Evolutionary conservation across 2,888 invertebrate genomes (phyloP), one percentile per base, ranked within the genome.

Genomic region (Serripes groenlandicus): DNA sequence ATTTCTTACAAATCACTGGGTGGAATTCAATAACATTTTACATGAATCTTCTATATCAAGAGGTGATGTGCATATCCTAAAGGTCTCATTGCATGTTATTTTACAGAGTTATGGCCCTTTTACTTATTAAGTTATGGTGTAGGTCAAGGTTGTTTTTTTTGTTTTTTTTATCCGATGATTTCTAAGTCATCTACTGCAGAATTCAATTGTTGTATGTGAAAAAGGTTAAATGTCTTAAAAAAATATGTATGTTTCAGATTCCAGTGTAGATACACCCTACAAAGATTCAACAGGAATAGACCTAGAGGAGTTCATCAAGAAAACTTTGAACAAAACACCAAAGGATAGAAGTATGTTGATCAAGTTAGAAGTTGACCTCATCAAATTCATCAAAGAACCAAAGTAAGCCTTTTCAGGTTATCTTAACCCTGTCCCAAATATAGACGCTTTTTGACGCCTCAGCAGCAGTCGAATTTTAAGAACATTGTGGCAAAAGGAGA

Each of bases 251-350:
- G 15, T 42, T 69, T 35, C 95, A 97, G 97, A 97, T 94, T 97
- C 96, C 93, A 97, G 97, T 94, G 96, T 96, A 82, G 97, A 97
- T 66, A 93, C 96, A 96, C 93, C 90, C 35, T 95, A 95, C 88
- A 95, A 95, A 78, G 97, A 97, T 94, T 96, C 96, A 72, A 96
- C 96, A 56, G 97, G 97, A 54, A 96, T 97, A 3, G 98, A 99
- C 94, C 95, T 99, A 85, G 97, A 97, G 87, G 96, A 96, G 86
- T 99, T 99, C 94, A 97, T 99, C 83, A 97, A 97, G 82, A 97
- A 97, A 87, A 98, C 98, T 0, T 95, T 99, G 74, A 98, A 98
- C 95, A 97, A 98, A 94, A 98, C 97, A 94, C 96, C 97, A 52
- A 97, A 98, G 92, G 99, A 99, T 95, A 96, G 98, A 62, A 96